These are phyloP conservation scores for Sarcophaga peregrina DNA, from an alignment of 1,140 invertebrate species.

Conservation along the genomic window DNA sequence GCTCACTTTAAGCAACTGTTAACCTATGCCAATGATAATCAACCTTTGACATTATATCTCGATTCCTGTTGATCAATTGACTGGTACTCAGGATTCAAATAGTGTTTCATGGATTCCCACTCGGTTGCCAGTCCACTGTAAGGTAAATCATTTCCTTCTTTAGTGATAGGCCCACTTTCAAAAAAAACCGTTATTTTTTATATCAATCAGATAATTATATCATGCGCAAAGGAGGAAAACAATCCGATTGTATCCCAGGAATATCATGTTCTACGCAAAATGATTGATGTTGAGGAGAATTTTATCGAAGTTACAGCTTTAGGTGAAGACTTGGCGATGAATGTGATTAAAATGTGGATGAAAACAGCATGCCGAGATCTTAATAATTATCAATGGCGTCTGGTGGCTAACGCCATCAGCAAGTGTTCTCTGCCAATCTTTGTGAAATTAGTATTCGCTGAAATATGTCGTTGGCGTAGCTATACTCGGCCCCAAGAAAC, in stretches of 20 bases:
- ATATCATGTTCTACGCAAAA: constrained; percentile 85
- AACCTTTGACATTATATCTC: constrained; percentile 87
- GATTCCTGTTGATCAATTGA: constrained; percentile 96
- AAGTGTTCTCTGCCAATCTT: constrained; percentile 97
- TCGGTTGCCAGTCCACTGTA: constrained; percentile 87
- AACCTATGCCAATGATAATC: constrained; percentile 81
- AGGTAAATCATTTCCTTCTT: constrained; percentile 44
- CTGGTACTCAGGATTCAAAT: constrained; percentile 93
- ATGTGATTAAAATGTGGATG: constrained; percentile 96
- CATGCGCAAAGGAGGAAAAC: constrained; percentile 86
- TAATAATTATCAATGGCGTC: constrained; percentile 92
- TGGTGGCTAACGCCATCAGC: constrained; percentile 92
- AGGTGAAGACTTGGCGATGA: constrained; percentile 92
- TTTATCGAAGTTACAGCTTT: constrained; percentile 94
- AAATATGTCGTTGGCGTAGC: constrained; percentile 96
- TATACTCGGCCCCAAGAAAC: constrained; percentile 95
- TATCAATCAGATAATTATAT: constrained; percentile 83
- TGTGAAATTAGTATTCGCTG: constrained; percentile 96
- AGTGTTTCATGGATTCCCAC: constrained; percentile 97
- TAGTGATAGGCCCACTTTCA: too few species aligned
- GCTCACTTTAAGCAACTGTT: constrained; percentile 95
- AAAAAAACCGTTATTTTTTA: not conserved
- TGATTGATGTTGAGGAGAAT: constrained; percentile 90
- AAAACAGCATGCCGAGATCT: constrained; percentile 88
- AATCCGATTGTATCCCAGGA: constrained; percentile 88